Base-by-base conservation (phyloP, 2,113 vertebrate species). In the Sebastes schlegelii region DNA sequence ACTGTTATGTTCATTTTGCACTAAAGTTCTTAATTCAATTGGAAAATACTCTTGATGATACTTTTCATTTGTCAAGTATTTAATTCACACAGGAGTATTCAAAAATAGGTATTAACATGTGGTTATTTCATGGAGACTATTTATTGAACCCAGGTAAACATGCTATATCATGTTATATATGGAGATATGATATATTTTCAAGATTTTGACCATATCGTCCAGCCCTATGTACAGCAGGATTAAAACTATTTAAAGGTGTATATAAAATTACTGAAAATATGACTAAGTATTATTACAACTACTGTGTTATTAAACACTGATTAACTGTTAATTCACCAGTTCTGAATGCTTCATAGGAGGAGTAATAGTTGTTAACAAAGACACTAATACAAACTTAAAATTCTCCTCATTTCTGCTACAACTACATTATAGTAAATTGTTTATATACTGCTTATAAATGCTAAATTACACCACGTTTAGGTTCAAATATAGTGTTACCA, bases 371-470 rank as follows among this genome's bases (percentile, higher is more conserved):
- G 26, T 51, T 46, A 26, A 42, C 13, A 40, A 63, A 72, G 9
- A 16, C 2, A 17, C 46, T 16, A 76, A 34, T 26, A 62, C 21
- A 68, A 17, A 48, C 26, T 26, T 26, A 26, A 26, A 26, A 26
- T 26, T 26, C 26, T 26, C 26, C 2, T 26, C 26, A 26, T 26
- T 26, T 69, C 54, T 43, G 17, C 75, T 76, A 69, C 61, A 61
- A n/a, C 23, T 63, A 34, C 34, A 70, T 69, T 45, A 57, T 45
- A 61, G 14, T 60, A 23, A 3, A 7, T 57, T 74, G 63, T 70
- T 85, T 23, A 63, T 48, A 45, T 46, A 10, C 70, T 66, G 58
- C 49, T 68, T 46, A 64, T 58, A 17, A 23, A 63, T 58, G 42
- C 61, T 64, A 26, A 26, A 42, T 19, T 23, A 26, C 26, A 26